A percentile compares a stretch with the other conserved stretches of the same genome.
These are phyloP conservation scores for Psephotus haematonotus DNA, from an alignment of 2,113 vertebrate genomes.

Conservation along the genomic window DNA sequence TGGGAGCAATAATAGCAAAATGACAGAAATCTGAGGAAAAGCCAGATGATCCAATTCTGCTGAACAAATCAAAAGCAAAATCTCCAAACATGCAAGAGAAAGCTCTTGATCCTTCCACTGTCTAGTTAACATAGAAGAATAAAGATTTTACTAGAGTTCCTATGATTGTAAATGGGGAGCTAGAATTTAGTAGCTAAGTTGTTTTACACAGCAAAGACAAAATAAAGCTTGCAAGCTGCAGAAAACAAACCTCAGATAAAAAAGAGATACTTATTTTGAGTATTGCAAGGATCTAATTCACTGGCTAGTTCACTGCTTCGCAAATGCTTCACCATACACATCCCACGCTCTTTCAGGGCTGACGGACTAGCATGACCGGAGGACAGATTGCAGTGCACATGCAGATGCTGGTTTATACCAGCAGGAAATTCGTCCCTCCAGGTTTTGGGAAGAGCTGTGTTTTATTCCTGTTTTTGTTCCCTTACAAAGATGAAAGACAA, in stretches of 20 bases:
- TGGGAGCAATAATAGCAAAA: not conserved
- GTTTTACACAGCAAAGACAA: not conserved
- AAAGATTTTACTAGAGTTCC: not conserved
- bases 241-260: not conserved
- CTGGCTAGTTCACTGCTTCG: not conserved
- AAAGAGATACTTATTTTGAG: not conserved
- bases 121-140: not conserved
- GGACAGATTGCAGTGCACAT: not conserved
- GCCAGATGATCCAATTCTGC: not conserved
- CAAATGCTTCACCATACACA: not conserved
- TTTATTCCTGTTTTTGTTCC: constrained; percentile 44
- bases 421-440: constrained; percentile 31
- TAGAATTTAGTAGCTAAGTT: not conserved
- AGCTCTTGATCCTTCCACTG: not conserved
- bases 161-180: not conserved
- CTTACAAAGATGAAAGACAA: constrained; percentile 35
- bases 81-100: not conserved
- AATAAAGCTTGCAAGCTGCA: not conserved
- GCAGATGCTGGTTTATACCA: constrained; percentile 2
- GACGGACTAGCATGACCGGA: not conserved
- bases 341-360: not conserved
- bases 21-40: not conserved
- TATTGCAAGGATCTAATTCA: not conserved
- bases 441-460: constrained; percentile 14
- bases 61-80: not conserved